Percentiles rank a stretch among this genome's conserved stretches.
Conservation (phyloP, 2,113 vertebrate genomes). For the Crypturellus undulatus region DNA sequence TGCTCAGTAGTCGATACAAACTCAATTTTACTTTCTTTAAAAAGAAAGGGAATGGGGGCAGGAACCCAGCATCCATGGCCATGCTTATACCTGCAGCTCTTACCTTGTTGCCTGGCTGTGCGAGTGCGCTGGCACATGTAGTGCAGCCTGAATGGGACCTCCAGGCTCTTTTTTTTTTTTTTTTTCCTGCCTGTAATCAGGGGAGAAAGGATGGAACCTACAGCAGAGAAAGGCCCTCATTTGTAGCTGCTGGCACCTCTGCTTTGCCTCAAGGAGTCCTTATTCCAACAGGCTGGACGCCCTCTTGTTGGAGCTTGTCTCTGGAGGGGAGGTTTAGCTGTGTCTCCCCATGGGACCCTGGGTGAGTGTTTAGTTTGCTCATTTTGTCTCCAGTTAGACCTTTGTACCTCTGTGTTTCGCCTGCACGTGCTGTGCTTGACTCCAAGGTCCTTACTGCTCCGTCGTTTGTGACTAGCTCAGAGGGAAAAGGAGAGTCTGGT, state of each 20-base stretch:
- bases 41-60: conserved; percentile 10
- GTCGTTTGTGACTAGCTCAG: background rate
- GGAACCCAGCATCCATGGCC: background rate
- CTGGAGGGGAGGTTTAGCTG: background rate
- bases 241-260: background rate
- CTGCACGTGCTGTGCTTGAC: background rate
- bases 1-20: conserved; percentile 66
- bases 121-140: background rate
- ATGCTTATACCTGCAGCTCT: background rate
- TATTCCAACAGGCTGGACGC: background rate
- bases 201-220: background rate
- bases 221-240: background rate
- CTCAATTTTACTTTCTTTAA: conserved; percentile 41
- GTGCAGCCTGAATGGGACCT: background rate
- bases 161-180: background rate
- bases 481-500: background rate
- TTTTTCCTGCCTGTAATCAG: background rate
- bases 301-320: conserved; percentile 20
- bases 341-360: background rate
- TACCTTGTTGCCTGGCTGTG: background rate
- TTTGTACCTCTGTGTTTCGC: background rate
- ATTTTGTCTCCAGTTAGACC: background rate
- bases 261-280: conserved; percentile 8
- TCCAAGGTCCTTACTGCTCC: background rate
- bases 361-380: conserved; percentile 9